Evolutionary conservation across 2,113 vertebrate genomes (phyloP).

Genomic region (Syngnathus floridae): DNA sequence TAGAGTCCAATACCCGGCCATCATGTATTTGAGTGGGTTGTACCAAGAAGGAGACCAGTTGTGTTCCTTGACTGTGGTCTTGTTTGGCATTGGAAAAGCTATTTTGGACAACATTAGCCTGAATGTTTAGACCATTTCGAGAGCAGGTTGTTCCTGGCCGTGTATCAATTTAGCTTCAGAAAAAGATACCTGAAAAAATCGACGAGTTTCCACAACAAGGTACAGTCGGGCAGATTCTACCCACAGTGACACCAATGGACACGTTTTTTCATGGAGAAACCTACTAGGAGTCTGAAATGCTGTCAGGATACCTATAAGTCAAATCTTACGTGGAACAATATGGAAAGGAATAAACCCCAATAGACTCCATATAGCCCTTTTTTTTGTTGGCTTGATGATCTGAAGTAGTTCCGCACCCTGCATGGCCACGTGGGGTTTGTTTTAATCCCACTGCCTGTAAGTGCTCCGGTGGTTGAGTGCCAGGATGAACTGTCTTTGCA

Average conservation of each 20-base stretch:
- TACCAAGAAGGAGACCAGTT: neutral
- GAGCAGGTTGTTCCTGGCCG: neutral
- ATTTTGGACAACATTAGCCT: neutral
- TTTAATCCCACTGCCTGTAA: conserved; percentile 64
- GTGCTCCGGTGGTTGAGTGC: conserved; percentile 54
- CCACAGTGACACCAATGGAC: neutral
- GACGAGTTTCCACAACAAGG: neutral
- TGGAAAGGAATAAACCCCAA: neutral
- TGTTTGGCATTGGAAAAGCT: neutral
- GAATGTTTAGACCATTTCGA: neutral
- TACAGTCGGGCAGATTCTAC: neutral
- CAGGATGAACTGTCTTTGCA: conserved; percentile 68
- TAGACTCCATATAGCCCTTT: neutral
- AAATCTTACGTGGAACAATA: neutral
- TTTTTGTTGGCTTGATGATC: conserved; percentile 10
- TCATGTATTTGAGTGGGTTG: neutral
- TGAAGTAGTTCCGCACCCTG: conserved; percentile 26
- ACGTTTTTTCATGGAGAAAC: no score
- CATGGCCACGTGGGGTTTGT: conserved; percentile 48
- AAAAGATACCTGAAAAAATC: neutral
- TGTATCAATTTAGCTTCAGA: neutral
- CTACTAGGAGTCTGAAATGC: no score
- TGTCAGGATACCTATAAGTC: no score
- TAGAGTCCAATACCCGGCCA: neutral
- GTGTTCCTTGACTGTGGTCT: neutral